Conservation (phyloP, 1,140 invertebrate species). For the Procambarus virginalis region DNA sequence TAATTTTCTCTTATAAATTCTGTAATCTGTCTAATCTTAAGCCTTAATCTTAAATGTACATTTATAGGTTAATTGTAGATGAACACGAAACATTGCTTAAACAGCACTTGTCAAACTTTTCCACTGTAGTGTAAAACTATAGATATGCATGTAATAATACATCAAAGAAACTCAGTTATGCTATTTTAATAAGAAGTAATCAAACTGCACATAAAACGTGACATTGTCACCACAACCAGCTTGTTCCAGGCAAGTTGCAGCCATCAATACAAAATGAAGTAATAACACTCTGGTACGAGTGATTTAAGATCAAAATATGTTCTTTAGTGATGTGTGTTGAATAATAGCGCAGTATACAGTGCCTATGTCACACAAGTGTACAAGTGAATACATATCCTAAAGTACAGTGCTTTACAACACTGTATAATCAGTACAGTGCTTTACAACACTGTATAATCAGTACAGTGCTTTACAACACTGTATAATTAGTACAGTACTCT, state of each 20-base stretch:
- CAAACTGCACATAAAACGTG: not conserved
- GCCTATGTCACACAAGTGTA: not conserved
- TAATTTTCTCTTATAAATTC: not conserved
- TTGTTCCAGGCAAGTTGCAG: no score
- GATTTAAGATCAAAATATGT: not conserved
- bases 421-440: no score
- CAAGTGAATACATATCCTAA: not conserved
- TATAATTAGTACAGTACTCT: not conserved
- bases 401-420: no score
- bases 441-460: not conserved
- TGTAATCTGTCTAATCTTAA: not conserved
- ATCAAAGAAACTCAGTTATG: not conserved
- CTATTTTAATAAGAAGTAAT: not conserved
- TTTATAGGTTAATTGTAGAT: not conserved
- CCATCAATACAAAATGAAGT: not conserved
- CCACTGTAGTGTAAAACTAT: no score
- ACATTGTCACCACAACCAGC: not conserved
- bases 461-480: not conserved
- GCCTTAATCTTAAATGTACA: not conserved
- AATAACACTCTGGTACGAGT: not conserved
- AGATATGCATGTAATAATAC: not conserved
- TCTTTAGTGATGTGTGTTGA: not conserved
- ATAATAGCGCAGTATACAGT: not conserved
- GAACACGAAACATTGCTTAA: not conserved
- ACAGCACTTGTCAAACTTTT: not conserved